Conservation (phyloP, 1,140 invertebrate genomes). For the Neelides sp. region DNA sequence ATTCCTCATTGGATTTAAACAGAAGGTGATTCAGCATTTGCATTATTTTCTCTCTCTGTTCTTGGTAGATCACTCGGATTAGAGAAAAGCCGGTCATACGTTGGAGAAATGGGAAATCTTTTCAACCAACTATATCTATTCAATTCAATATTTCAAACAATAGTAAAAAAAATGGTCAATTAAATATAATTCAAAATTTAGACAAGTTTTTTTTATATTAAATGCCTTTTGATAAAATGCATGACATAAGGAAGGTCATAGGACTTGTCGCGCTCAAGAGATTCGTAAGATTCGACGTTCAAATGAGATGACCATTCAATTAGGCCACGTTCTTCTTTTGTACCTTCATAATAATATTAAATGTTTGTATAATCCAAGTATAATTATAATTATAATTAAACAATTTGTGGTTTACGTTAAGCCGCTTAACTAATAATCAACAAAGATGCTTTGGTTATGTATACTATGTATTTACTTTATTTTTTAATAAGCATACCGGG, state of each 20-base stretch:
- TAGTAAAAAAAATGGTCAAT: neutral
- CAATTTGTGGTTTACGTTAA: no score
- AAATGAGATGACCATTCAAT: conserved; percentile 47
- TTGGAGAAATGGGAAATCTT: conserved; percentile 22
- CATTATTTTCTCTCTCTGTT: no score
- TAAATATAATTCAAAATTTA: neutral
- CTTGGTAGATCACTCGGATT: neutral
- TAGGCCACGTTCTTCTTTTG: conserved; percentile 51
- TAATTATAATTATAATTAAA: no score
- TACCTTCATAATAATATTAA: no score
- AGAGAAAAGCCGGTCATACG: conserved; percentile 2
- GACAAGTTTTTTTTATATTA: neutral
- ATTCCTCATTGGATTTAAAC: no score
- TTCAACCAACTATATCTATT: conserved; percentile 11
- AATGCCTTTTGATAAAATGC: conserved; percentile 16
- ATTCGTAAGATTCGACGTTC: conserved; percentile 34
- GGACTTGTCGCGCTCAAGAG: conserved; percentile 31
- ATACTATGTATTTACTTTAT: neutral
- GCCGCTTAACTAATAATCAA: no score
- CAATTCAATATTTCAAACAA: neutral
- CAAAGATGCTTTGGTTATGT: no score
- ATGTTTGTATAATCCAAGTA: no score
- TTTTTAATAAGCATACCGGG: conserved; percentile 47
- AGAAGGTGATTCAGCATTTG: no score
- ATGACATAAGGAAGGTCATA: conserved; percentile 18